Evolutionary conservation across 2,888 invertebrate species (phyloP), one percentile per base, ranked within the genome.

Genomic region (Octodonta nipae): DNA sequence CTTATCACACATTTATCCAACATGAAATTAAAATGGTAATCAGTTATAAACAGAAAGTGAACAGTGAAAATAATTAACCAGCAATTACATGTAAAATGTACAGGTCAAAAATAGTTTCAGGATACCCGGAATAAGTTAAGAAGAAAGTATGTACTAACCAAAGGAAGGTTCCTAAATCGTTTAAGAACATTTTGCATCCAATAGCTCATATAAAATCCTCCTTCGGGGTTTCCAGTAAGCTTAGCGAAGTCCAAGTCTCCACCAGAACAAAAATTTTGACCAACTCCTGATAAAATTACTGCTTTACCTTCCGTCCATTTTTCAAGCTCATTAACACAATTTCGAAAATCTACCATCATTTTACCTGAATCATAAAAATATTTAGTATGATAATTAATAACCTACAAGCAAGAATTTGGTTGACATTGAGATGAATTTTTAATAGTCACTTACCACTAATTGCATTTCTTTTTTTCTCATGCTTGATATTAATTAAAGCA

Each of bases 321-420:
- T 41, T 56, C 55, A 10, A 59, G 38, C 30, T 46, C 38, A 11
- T 34, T 15, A 2, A 59, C 31, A 31, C 51, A 50, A 10, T 47
- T 45, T 10, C 52, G 40, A 3, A 59, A 43, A 30, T 58, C 49
- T 2, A 55, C 48, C 51, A 57, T 54, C 58, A 58, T 59, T 38
- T 46, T 43, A 16, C 55, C 58, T 57, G 34, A 16, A 44, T 40
- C 3, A 4, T 15, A 27, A 27, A 26, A 30, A 15, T 13, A 11
- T 17, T n/a, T n/a, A n/a, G 12, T 22, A n/a, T n/a, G n/a, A n/a
- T n/a, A n/a, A n/a, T n/a, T n/a, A n/a, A n/a, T n/a, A n/a, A n/a
- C n/a, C n/a, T n/a, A n/a, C n/a, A n/a, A n/a, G n/a, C 4, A 11
- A 22, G 22, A 22, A 22, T 22, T 22, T 22, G 22, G 4, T 22